A percentile compares a stretch with the other conserved stretches of the same genome.
These are phyloP conservation scores for Anguilla anguilla DNA, from an alignment of 2,797 vertebrate species.

Conservation along the genomic window DNA sequence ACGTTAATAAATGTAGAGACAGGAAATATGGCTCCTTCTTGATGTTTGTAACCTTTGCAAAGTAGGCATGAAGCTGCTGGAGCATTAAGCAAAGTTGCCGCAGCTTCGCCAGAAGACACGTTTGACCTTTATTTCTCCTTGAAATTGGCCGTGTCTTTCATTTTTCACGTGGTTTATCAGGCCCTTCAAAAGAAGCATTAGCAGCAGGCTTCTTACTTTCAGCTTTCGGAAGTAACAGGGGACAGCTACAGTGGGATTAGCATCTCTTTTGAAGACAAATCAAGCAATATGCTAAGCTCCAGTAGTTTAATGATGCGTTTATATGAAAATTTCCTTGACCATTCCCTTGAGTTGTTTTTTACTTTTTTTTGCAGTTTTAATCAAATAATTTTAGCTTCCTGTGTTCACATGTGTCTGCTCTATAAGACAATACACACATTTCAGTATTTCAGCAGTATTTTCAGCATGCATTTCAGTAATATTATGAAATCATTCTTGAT, in stretches of 20 bases:
- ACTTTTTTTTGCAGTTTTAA: background rate
- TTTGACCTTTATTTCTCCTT: conserved; percentile 48
- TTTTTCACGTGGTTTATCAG: conserved; percentile 25
- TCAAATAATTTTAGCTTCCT: background rate
- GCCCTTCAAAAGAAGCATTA: conserved; percentile 8
- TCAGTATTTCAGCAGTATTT: no score
- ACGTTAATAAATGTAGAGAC: background rate
- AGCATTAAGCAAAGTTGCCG: conserved; percentile 50
- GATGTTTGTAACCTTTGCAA: conserved; percentile 12
- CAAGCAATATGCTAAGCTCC: background rate
- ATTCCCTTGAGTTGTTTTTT: background rate
- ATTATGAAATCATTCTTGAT: background rate
- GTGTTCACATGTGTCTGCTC: background rate
- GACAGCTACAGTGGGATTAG: conserved; percentile 10
- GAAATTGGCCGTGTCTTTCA: conserved; percentile 32
- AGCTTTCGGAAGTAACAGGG: conserved; percentile 19
- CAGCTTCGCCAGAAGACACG: conserved; percentile 52
- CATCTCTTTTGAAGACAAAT: conserved; percentile 24
- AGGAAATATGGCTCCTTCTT: background rate
- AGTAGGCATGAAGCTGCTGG: conserved; percentile 34
- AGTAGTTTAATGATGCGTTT: conserved; percentile 3
- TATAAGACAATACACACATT: background rate
- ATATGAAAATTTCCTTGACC: background rate
- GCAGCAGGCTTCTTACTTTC: conserved; percentile 15
- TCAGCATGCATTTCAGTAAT: no score